A percentile compares a stretch with the other conserved stretches of the same genome.
Evolutionary conservation across 2,888 invertebrate species (phyloP).

Genomic region (Leptinotarsa juncta): DNA sequence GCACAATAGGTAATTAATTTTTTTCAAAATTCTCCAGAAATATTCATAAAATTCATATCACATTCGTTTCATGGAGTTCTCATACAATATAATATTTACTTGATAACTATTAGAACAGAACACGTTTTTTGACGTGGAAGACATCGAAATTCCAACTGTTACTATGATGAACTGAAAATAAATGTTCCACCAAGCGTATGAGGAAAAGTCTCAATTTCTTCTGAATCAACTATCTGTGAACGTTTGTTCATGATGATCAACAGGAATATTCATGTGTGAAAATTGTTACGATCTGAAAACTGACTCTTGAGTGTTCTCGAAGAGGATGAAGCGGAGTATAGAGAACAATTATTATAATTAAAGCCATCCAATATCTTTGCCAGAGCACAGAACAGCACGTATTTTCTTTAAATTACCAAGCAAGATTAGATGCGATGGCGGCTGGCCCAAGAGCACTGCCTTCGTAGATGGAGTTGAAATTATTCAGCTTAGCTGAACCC

Average conservation of each 20-base stretch:
- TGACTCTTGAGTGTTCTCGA: background rate
- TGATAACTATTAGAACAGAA: no score
- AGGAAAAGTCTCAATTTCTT: no score
- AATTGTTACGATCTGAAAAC: background rate
- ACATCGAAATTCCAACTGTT: no score
- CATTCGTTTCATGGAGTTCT: no score
- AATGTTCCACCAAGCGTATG: no score
- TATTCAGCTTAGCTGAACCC: constrained; percentile 58
- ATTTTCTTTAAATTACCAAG: constrained; percentile 43
- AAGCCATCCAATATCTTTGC: constrained; percentile 27
- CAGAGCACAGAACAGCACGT: constrained; percentile 18
- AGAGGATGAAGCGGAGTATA: background rate
- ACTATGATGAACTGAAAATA: no score
- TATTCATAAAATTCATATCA: no score
- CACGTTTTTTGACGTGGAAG: no score
- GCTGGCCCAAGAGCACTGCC: constrained; percentile 27
- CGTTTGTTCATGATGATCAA: background rate
- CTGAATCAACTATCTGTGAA: no score
- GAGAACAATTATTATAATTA: constrained; percentile 31
- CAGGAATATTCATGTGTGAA: background rate
- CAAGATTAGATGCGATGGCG: constrained; percentile 39
- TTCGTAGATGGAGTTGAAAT: constrained; percentile 44
- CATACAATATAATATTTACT: no score
- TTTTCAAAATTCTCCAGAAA: no score
- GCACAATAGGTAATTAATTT: no score